Evolutionary conservation across 2,888 invertebrate species (phyloP).

Genomic region (Phymatocera aterrima): DNA sequence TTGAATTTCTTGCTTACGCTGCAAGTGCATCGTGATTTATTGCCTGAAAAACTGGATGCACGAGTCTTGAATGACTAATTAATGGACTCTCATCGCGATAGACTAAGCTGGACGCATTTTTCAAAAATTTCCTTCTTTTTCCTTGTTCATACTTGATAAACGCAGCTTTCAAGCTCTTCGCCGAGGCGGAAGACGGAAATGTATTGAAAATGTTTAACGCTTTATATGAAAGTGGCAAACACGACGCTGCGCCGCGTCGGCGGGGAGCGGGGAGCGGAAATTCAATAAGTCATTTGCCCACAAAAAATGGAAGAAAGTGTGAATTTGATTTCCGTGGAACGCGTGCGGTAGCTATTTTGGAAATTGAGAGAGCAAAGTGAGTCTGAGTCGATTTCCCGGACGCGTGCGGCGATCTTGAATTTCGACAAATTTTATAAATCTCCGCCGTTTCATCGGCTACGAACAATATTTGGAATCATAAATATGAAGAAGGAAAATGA

Average conservation of each 20-base stretch:
- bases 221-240: background rate
- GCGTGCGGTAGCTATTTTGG: conserved; percentile 13
- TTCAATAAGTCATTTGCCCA: background rate
- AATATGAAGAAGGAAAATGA: too few relatives aligned
- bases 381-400: background rate
- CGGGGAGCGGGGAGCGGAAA: background rate
- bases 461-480: too few relatives aligned
- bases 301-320: background rate
- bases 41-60: background rate
- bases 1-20: conserved; percentile 21
- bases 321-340: conserved; percentile 17
- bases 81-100: background rate
- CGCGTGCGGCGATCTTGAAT: too few relatives aligned
- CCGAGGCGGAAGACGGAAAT: background rate
- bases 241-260: too few relatives aligned
- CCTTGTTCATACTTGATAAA: background rate
- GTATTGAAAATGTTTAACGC: background rate
- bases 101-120: background rate
- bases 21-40: conserved; percentile 28
- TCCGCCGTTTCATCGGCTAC: too few relatives aligned
- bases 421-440: background rate
- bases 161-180: background rate
- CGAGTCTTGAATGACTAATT: conserved; percentile 2
- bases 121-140: background rate
- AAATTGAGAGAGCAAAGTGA: background rate